Evolutionary conservation across 1,140 invertebrate genomes (phyloP).

Genomic region (Drosophila melanogaster): DNA sequence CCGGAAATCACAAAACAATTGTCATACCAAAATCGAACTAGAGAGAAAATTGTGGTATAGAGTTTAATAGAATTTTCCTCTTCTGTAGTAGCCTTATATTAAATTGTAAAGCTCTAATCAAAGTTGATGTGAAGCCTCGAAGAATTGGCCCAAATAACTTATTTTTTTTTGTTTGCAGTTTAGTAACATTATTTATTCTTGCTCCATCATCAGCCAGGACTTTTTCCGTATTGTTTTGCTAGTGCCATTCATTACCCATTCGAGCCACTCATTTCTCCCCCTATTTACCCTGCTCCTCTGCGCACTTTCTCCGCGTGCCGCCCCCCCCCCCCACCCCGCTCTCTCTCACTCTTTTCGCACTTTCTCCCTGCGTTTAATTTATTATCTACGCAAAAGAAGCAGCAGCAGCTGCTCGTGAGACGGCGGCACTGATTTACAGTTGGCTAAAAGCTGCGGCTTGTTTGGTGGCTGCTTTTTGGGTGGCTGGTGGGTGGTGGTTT

Average conservation of each 20-base stretch:
- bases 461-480: constrained; percentile 7
- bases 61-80: background rate
- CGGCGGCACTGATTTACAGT: constrained; percentile 74
- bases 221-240: constrained; percentile 16
- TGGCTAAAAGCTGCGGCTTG: constrained; percentile 58
- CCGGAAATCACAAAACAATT: background rate
- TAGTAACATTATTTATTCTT: background rate
- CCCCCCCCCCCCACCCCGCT: background rate
- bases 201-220: background rate
- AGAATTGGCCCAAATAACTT: too few species aligned
- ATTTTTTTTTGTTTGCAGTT: background rate
- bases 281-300: background rate
- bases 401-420: constrained; percentile 67
- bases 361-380: constrained; percentile 75
- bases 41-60: too few species aligned
- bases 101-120: too few species aligned
- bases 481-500: background rate
- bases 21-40: background rate
- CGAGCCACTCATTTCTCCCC: constrained; percentile 18
- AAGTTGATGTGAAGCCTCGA: too few species aligned
- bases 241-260: constrained; percentile 28
- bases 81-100: background rate
- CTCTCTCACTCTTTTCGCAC: constrained; percentile 3
- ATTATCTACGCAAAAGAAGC: constrained; percentile 63
- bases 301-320: constrained; percentile 2